phyloP scores from a whole-genome alignment of 1,140 invertebrate species.

The Macrostomum lignano region DNA sequence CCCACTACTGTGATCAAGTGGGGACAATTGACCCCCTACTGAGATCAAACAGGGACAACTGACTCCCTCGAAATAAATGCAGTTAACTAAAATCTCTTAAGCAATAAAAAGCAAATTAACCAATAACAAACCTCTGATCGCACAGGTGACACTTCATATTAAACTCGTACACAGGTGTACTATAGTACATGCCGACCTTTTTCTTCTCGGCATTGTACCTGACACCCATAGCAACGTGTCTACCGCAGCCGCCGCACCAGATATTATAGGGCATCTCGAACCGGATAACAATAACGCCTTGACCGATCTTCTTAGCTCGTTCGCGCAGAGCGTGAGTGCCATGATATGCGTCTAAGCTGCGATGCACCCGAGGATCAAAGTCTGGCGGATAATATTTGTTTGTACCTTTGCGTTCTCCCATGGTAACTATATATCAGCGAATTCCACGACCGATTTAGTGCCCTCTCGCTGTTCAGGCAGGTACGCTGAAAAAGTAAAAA shows the following conservation, averaged over 20 bases:
- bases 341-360: constrained; percentile 55
- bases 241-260: constrained; percentile 86
- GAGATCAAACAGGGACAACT: too few relatives aligned
- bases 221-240: constrained; percentile 95
- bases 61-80: too few relatives aligned
- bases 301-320: constrained; percentile 61
- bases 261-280: constrained; percentile 99
- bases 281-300: constrained; percentile 78
- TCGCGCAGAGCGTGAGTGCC: constrained; percentile 84
- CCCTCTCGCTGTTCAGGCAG: too few relatives aligned
- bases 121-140: constrained; percentile 87
- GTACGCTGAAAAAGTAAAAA: too few relatives aligned
- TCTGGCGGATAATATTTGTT: constrained; percentile 96
- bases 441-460: too few relatives aligned
- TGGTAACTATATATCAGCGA: too few relatives aligned
- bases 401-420: constrained; percentile 84
- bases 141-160: constrained; percentile 97
- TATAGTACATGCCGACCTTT: constrained; percentile 93
- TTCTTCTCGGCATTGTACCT: constrained; percentile 92
- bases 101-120: too few relatives aligned
- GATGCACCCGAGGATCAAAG: constrained; percentile 62
- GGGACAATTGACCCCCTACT: too few relatives aligned
- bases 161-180: constrained; percentile 85
- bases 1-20: too few relatives aligned
- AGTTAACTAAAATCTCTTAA: too few relatives aligned